phyloP scores from a whole-genome alignment of 2,888 invertebrate genomes.

The Acholoe squamosa region DNA sequence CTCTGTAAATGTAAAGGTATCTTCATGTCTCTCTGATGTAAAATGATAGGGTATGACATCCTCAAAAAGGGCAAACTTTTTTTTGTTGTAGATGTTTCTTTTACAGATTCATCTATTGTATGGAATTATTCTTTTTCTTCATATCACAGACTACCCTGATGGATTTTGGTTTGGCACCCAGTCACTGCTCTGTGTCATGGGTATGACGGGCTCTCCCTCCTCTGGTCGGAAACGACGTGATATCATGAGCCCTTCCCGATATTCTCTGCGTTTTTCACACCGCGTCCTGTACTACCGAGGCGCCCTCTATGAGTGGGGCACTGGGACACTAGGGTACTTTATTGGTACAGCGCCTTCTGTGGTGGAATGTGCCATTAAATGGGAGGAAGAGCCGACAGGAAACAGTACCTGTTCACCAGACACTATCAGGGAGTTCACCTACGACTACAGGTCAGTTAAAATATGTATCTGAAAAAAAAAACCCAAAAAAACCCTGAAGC shows the following conservation, averaged over 20 bases:
- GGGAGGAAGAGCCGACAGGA: constrained; percentile 60
- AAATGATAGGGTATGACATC: too few relatives aligned
- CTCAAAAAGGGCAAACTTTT: too few relatives aligned
- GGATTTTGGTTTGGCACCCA: constrained; percentile 65
- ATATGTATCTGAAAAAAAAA: too few relatives aligned
- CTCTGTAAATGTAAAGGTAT: too few relatives aligned
- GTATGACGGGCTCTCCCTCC: not conserved
- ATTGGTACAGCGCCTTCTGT: constrained; percentile 27
- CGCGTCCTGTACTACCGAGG: constrained; percentile 58
- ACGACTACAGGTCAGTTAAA: constrained; percentile 55
- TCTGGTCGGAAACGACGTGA: not conserved
- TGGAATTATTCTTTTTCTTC: too few relatives aligned
- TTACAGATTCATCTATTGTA: too few relatives aligned
- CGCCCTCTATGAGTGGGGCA: constrained; percentile 62
- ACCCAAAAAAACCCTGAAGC: too few relatives aligned
- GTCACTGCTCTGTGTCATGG: constrained; percentile 56
- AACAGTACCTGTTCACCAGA: constrained; percentile 22
- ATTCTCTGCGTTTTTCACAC: constrained; percentile 21
- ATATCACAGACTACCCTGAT: constrained; percentile 27
- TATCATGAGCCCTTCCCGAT: not conserved
- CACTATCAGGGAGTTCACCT: constrained; percentile 10
- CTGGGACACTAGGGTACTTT: constrained; percentile 33
- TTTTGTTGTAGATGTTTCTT: too few relatives aligned
- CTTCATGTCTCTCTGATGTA: too few relatives aligned
- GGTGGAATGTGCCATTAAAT: constrained; percentile 54